Evolutionary conservation across 2,113 vertebrate genomes (phyloP).

Genomic region (Engraulis encrasicolus): DNA sequence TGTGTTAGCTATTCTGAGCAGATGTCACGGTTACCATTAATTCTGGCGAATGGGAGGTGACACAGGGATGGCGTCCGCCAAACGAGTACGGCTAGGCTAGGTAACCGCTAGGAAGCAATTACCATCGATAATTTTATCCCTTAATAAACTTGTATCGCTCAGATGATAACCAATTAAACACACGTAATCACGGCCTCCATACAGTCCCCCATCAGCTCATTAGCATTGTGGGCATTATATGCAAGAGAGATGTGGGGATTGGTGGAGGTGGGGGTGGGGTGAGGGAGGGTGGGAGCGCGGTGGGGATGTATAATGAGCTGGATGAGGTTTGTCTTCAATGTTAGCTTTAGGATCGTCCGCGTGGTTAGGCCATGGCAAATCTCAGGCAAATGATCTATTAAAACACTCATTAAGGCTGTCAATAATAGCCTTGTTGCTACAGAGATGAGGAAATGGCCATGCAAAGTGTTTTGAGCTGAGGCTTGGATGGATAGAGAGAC

Average conservation of each 20-base stretch:
- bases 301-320: conserved; percentile 70
- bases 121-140: conserved; percentile 70
- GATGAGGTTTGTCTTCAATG: conserved; percentile 65
- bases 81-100: conserved; percentile 55
- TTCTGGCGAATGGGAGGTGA: conserved; percentile 68
- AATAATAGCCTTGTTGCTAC: conserved; percentile 51
- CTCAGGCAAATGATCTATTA: conserved; percentile 69
- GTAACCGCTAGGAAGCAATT: conserved; percentile 77
- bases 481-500: conserved; percentile 52
- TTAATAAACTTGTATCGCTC: conserved; percentile 79
- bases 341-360: conserved; percentile 42
- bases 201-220: conserved; percentile 76
- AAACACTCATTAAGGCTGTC: conserved; percentile 66
- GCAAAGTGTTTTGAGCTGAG: neutral
- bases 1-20: conserved; percentile 61
- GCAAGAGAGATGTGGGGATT: too few species aligned
- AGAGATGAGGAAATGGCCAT: conserved; percentile 64
- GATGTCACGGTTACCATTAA: conserved; percentile 62
- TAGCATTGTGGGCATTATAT: conserved; percentile 75
- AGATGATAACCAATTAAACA: conserved; percentile 78
- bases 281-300: too few species aligned
- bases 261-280: too few species aligned
- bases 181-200: conserved; percentile 74
- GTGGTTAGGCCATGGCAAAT: conserved; percentile 68
- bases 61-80: conserved; percentile 60